phyloP scores from a whole-genome alignment of 2,888 invertebrate species.

The Pachliopta kotzebuea region DNA sequence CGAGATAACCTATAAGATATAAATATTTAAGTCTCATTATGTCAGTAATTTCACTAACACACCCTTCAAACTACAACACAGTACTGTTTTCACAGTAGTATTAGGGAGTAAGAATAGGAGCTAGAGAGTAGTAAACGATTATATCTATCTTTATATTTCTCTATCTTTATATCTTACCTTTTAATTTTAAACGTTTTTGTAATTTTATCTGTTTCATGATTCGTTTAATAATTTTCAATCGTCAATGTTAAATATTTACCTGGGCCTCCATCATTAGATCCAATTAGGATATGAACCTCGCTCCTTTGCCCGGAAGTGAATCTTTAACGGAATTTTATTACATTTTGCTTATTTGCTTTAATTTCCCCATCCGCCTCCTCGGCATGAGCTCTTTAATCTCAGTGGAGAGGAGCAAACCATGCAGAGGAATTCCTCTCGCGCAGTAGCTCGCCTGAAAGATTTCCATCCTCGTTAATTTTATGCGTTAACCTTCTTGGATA shows the following conservation, averaged over 20 bases:
- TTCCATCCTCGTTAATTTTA: background rate
- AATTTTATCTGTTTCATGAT: too few relatives aligned
- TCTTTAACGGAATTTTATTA: background rate
- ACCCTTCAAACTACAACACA: too few relatives aligned
- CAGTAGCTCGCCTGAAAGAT: background rate
- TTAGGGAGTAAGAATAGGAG: too few relatives aligned
- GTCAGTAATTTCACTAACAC: too few relatives aligned
- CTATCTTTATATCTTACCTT: too few relatives aligned
- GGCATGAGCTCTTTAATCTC: background rate
- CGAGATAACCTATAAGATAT: too few relatives aligned
- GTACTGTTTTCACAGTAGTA: too few relatives aligned
- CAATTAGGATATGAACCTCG: background rate
- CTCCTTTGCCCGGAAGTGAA: background rate
- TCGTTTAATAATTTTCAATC: too few relatives aligned
- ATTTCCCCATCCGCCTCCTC: background rate
- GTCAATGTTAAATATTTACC: background rate
- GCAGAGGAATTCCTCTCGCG: background rate
- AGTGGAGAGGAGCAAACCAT: background rate
- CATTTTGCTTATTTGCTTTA: background rate
- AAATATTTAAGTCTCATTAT: too few relatives aligned
- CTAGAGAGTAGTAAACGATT: too few relatives aligned
- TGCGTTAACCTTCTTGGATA: background rate
- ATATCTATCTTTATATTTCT: too few relatives aligned
- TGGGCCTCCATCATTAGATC: background rate
- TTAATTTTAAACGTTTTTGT: too few relatives aligned